These are phyloP conservation scores for Synanceia verrucosa DNA, from an alignment of 2,797 vertebrate genomes.

Conservation along the genomic window DNA sequence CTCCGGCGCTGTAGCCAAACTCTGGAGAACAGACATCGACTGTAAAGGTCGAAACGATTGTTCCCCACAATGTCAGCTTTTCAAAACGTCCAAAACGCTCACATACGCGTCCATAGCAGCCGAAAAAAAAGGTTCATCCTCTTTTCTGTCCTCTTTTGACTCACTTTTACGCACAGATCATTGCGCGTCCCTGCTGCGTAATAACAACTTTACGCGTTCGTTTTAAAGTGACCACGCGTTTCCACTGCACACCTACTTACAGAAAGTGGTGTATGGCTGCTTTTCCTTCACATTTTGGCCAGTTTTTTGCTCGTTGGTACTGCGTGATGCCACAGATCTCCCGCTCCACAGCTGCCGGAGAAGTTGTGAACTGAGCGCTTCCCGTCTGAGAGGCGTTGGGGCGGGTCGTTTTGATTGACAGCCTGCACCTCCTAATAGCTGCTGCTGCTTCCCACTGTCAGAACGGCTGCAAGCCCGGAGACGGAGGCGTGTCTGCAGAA, in stretches of 20 bases:
- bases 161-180: conserved; percentile 58
- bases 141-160: conserved; percentile 14
- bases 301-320: conserved; percentile 23
- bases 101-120: conserved; percentile 50
- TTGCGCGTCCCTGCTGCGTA: conserved; percentile 12
- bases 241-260: conserved; percentile 58
- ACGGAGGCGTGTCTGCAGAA: conserved; percentile 36
- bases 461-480: conserved; percentile 22
- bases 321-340: conserved; percentile 49
- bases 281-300: conserved; percentile 69
- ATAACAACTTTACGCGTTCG: conserved; percentile 33
- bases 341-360: conserved; percentile 59
- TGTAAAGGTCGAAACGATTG: neutral
- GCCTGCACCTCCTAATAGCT: conserved; percentile 54
- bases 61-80: conserved; percentile 21
- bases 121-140: conserved; percentile 14
- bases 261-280: conserved; percentile 42
- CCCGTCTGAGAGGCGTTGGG: conserved; percentile 56
- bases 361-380: conserved; percentile 52
- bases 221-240: neutral
- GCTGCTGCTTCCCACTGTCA: conserved; percentile 5
- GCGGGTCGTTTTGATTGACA: conserved; percentile 74
- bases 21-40: conserved; percentile 12
- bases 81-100: neutral
- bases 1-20: conserved; percentile 63